Evolutionary conservation across 2,888 invertebrate species (phyloP), one percentile per base, ranked within the genome.

Genomic region (Acrobeloides nanus): DNA sequence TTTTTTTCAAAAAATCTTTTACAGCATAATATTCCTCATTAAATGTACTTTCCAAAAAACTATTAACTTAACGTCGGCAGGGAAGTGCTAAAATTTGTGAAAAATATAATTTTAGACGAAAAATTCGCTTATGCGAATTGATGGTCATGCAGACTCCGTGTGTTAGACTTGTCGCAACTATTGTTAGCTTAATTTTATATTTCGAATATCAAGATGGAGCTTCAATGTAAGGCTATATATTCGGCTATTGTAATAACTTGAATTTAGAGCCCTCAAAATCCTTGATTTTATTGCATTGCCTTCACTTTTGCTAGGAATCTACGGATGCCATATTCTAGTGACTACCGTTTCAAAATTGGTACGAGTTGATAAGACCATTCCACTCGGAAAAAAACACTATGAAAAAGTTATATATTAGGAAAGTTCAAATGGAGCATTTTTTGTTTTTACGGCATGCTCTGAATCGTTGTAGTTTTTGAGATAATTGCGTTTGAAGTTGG

Each of bases 271-370:
- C 3, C 52, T 69, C 15, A 69, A 69, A 55, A 59, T 69, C 25
- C 55, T 69, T 27, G 69, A 69, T 35, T 64, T 67, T 44, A 57
- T 69, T 21, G 58, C 67, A 4, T 52, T 69, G 17, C 69, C 69
- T 7, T 67, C 67, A 4, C 51, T 69, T 3, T 45, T 69, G 31
- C 50, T 59, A 25, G 69, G 69, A 31, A 69, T 69, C 46, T 69
- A 68, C 47, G 69, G 69, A n/a, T 68, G 60, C n/a, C 69, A 69
- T 46, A 68, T 69, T 43, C 53, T 69, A n/a, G 68, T 69, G 18
- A 67, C 64, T 4, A 67, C 67, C 3, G 62, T 67, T 8, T 64
- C 65, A 7, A 54, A 64, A 46, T 47, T 67, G 54, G 62, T 61
- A n/a, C n/a, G n/a, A n/a, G n/a, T n/a, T n/a, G n/a, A n/a, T n/a